Base-by-base conservation (phyloP, 2,113 vertebrate species). In the Oreotrochilus melanogaster region DNA sequence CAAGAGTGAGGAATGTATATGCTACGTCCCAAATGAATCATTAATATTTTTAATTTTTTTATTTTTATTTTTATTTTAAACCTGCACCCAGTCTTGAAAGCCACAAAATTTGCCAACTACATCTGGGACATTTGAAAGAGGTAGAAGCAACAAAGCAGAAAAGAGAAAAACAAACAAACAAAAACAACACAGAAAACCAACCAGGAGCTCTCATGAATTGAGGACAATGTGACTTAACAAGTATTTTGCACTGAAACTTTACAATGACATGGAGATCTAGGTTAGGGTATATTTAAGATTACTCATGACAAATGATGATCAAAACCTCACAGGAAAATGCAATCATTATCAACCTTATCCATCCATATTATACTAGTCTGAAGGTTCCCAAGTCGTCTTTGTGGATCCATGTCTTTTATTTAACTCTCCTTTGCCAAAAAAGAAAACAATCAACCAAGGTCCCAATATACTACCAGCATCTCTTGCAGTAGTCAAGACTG, bases 201-300 rank as follows among this genome's bases (percentile, higher is more conserved):
- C 1, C 5, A 73, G 12, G 4, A 93, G 15, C 11, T 69, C 19
- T 57, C 67, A 57, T 1, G 8, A 61, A 57, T 10, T 21, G 18
- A 73, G 6, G 25, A 0, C 43, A 31, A n/a, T 10, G 6, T 51
- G 33, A 80, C 62, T 66, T 62, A 81, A 66, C 5, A 88, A 76
- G 7, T 23, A 45, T 33, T 84, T 83, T 76, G 6, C 37, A 22
- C 6, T 61, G 50, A 65, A 70, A 35, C 11, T 2, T 60, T 57
- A 25, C 33, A 54, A 1, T 17, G 12, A 2, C 0, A 1, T 56
- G 28, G 16, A 72, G 11, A 56, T 64, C 10, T 37, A 53, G 7
- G 7, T 69, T 51, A 61, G n/a, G 5, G 5, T 61, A 24, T 37
- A 54, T 61, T 75, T 53, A 50, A 47, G 11, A n/a, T 67, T 43